These are phyloP conservation scores for Hydriomena furcata DNA, from an alignment of 2,888 invertebrate species.

Conservation along the genomic window DNA sequence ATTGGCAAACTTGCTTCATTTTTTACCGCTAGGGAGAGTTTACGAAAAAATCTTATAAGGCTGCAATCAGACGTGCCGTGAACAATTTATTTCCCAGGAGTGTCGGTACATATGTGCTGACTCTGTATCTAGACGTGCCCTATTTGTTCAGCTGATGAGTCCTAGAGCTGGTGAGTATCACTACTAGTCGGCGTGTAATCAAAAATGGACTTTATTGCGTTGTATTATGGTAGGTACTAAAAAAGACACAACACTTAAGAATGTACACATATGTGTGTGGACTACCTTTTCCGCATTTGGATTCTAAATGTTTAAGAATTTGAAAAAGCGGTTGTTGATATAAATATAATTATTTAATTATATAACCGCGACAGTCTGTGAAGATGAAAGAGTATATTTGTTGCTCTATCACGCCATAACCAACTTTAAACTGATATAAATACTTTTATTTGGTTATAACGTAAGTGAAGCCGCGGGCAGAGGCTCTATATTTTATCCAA, in stretches of 20 bases:
- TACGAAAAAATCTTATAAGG: constrained; percentile 63
- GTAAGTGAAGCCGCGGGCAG: too few relatives aligned
- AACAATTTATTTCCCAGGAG: constrained; percentile 79
- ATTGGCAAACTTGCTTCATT: constrained; percentile 36
- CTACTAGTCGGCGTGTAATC: not conserved
- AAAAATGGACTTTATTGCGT: not conserved
- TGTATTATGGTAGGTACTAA: not conserved
- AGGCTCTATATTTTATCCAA: too few relatives aligned
- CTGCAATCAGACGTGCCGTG: constrained; percentile 64
- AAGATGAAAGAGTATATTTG: too few relatives aligned
- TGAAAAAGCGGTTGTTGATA: too few relatives aligned
- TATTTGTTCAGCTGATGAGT: constrained; percentile 74
- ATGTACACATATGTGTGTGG: too few relatives aligned
- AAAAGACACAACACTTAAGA: too few relatives aligned
- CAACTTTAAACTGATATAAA: too few relatives aligned
- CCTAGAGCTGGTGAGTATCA: constrained; percentile 39
- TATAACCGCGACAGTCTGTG: too few relatives aligned
- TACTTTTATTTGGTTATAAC: not conserved
- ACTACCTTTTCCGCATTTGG: too few relatives aligned
- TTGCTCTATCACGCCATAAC: too few relatives aligned
- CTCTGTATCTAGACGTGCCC: constrained; percentile 66
- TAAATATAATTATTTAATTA: too few relatives aligned
- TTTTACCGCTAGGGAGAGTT: constrained; percentile 35
- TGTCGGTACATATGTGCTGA: constrained; percentile 69
- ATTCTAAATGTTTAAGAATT: too few relatives aligned